Conservation (phyloP, 2,113 vertebrate species). For the Lagenorhynchus albirostris region DNA sequence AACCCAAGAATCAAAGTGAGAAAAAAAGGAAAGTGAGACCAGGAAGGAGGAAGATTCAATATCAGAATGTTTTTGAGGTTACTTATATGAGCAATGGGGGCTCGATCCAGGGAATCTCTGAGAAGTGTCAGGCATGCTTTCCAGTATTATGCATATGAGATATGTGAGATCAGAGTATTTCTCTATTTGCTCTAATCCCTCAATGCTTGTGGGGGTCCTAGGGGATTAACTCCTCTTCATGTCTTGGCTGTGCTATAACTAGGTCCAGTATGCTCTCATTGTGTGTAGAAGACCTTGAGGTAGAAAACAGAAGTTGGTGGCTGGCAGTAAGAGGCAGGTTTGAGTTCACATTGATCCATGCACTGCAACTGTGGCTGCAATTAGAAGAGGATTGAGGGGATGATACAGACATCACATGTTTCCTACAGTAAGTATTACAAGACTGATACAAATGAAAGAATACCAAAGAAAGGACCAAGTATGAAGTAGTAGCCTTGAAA, state of each 20-base stretch:
- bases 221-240: not conserved
- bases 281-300: not conserved
- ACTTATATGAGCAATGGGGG: not conserved
- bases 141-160: not conserved
- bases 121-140: not conserved
- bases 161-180: not conserved
- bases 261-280: not conserved
- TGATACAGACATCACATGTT: fast-evolving
- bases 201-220: not conserved
- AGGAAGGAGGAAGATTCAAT: not conserved
- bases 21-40: not conserved
- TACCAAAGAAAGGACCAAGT: not conserved
- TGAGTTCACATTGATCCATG: not conserved
- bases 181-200: not conserved
- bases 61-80: not conserved
- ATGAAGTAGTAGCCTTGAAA: not conserved
- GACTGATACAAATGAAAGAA: not conserved
- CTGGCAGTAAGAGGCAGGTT: not conserved
- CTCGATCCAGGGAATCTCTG: not conserved
- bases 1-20: not conserved
- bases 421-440: not conserved
- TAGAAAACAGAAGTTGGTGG: not conserved
- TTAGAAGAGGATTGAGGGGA: not conserved
- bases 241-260: not conserved
- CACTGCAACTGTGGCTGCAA: not conserved